These are phyloP conservation scores for Synodontis membranacea DNA, from an alignment of 2,113 vertebrate species.

Conservation along the genomic window DNA sequence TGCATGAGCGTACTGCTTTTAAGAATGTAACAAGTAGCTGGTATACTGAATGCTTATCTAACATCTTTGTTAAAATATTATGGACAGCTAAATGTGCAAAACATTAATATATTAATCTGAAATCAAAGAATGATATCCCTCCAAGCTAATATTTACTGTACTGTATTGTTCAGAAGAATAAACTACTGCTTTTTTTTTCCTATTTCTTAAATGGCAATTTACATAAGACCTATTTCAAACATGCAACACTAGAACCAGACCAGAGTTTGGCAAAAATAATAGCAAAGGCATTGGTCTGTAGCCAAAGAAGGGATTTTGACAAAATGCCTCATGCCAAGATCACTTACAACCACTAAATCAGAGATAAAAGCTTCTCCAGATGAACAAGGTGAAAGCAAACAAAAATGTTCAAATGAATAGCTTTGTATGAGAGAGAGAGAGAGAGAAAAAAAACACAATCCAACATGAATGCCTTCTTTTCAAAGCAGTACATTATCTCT, in stretches of 20 bases:
- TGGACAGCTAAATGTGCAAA: neutral
- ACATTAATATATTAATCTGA: neutral
- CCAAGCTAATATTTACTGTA: neutral
- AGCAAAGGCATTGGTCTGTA: slow-evolving; percentile 8
- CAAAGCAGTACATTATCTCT: slow-evolving; percentile 20
- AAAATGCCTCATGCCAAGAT: slow-evolving; percentile 14
- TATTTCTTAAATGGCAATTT: neutral
- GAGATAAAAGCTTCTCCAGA: slow-evolving; percentile 25
- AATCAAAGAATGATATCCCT: neutral
- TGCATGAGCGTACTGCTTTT: neutral
- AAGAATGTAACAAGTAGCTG: neutral
- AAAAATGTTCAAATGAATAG: slow-evolving; percentile 21
- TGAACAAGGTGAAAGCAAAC: slow-evolving; percentile 8
- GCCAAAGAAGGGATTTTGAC: slow-evolving; percentile 18
- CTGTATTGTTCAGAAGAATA: neutral
- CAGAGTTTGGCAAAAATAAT: slow-evolving; percentile 1
- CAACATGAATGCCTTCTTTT: neutral
- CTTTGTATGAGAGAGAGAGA: neutral
- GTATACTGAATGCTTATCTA: neutral
- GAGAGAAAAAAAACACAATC: slow-evolving; percentile 1
- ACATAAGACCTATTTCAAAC: neutral
- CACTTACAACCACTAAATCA: slow-evolving; percentile 12
- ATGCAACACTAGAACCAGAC: neutral
- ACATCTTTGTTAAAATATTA: neutral
- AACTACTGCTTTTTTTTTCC: neutral